A percentile compares a stretch with the other conserved stretches of the same genome.
Evolutionary conservation across 2,797 vertebrate genomes (phyloP).

Genomic region (Alcedo atthis): DNA sequence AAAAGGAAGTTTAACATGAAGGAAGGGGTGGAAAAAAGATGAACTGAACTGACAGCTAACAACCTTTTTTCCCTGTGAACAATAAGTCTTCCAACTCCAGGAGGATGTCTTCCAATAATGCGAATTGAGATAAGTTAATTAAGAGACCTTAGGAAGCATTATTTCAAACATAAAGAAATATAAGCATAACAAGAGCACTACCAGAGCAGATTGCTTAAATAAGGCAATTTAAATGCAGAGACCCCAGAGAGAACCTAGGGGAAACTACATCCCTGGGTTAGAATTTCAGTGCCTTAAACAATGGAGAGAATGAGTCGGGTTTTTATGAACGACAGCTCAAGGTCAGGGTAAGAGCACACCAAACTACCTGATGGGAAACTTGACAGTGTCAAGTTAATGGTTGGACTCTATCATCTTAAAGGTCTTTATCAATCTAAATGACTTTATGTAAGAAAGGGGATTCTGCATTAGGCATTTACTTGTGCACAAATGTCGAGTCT

Average conservation of each 20-base stretch:
- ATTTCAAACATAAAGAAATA: background rate
- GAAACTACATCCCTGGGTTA: background rate
- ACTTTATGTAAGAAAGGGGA: no score
- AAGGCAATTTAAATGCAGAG: background rate
- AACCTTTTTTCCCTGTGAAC: background rate
- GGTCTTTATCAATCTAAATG: background rate
- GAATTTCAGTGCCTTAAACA: background rate
- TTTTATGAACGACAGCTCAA: background rate
- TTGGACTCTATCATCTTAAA: background rate
- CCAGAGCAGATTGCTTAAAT: background rate
- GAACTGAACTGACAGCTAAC: background rate
- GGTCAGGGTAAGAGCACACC: background rate
- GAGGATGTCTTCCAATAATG: background rate
- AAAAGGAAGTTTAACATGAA: background rate
- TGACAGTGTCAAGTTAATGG: background rate
- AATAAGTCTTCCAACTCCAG: background rate
- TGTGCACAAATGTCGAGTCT: rapidly evolving
- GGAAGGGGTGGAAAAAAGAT: background rate
- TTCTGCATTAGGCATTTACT: background rate
- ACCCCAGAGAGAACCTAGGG: background rate
- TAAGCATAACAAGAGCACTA: rapidly evolving
- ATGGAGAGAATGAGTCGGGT: background rate
- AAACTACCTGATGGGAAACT: background rate
- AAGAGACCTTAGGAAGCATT: background rate
- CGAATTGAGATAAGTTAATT: background rate